Conservation (phyloP, 2,888 invertebrate species). For the Amphipoea oculea region DNA sequence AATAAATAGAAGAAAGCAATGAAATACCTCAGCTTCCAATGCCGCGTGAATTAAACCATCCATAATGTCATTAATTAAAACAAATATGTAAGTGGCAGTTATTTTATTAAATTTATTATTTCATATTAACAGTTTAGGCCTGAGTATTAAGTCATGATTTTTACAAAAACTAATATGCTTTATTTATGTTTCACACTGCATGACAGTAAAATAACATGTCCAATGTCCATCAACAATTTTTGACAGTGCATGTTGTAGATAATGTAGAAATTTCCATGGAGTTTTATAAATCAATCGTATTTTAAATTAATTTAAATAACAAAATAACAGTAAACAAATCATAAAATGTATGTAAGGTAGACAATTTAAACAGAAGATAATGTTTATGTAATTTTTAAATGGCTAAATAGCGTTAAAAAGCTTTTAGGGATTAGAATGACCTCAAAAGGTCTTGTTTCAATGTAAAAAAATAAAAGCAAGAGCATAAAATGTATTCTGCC, state of each 20-base stretch:
- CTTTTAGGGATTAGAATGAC: fast-evolving
- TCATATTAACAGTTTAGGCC: slow-evolving; percentile 86
- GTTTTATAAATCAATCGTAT: slow-evolving; percentile 14
- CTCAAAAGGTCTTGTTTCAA: slow-evolving; percentile 10
- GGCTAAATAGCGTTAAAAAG: not conserved
- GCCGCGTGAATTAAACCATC: slow-evolving; percentile 91
- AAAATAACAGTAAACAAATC: not conserved
- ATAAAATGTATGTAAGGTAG: not conserved
- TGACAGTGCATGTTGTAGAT: slow-evolving; percentile 79
- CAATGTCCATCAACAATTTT: slow-evolving; percentile 88
- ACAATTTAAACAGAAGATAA: not conserved
- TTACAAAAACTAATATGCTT: slow-evolving; percentile 88
- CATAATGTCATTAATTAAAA: slow-evolving; percentile 90
- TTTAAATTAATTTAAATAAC: not conserved
- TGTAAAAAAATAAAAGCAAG: not conserved
- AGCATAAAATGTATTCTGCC: slow-evolving; percentile 18
- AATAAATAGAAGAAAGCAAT: slow-evolving; percentile 78
- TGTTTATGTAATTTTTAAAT: not conserved
- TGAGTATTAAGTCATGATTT: slow-evolving; percentile 90
- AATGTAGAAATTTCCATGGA: slow-evolving; percentile 46
- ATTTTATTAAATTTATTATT: slow-evolving; percentile 84
- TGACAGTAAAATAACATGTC: slow-evolving; percentile 90
- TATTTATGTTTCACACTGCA: slow-evolving; percentile 90
- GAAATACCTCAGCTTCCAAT: slow-evolving; percentile 90
- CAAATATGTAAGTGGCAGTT: slow-evolving; percentile 85